These are phyloP conservation scores for Mesopsocus fuscifrons DNA, from an alignment of 2,888 invertebrate genomes.

Conservation along the genomic window DNA sequence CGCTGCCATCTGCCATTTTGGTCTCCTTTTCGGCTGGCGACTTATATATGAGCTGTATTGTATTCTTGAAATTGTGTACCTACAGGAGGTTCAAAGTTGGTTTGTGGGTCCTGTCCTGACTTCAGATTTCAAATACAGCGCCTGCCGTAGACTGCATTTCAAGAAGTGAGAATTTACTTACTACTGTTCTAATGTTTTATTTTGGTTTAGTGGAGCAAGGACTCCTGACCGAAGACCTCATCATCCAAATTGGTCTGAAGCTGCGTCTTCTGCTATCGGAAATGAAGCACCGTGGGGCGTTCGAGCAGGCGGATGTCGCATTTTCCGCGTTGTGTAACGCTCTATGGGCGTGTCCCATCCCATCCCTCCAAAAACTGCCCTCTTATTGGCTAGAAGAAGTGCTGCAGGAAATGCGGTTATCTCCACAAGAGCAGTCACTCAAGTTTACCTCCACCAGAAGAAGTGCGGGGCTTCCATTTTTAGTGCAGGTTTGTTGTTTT, in stretches of 20 bases:
- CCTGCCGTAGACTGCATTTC: no score
- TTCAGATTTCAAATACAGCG: no score
- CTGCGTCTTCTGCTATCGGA: slow-evolving; percentile 44
- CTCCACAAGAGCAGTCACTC: slow-evolving; percentile 24
- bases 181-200: no score
- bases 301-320: slow-evolving; percentile 85
- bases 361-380: slow-evolving; percentile 30
- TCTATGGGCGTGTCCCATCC: slow-evolving; percentile 34
- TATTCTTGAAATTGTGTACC: no score
- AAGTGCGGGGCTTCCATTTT: slow-evolving; percentile 87
- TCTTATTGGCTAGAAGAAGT: slow-evolving; percentile 42
- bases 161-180: no score
- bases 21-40: no score
- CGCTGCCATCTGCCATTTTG: no score
- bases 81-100: no score
- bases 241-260: slow-evolving; percentile 41
- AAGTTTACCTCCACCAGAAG: slow-evolving; percentile 65
- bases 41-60: no score
- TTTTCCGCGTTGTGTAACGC: slow-evolving; percentile 56
- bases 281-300: slow-evolving; percentile 91
- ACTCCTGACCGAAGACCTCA: slow-evolving; percentile 28
- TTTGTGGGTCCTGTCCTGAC: no score
- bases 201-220: slow-evolving; percentile 19
- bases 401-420: slow-evolving; percentile 32
- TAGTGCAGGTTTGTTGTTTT: slow-evolving; percentile 59